Base-by-base conservation (phyloP, 2,113 vertebrate genomes). In the Acrocephalus kingi region DNA sequence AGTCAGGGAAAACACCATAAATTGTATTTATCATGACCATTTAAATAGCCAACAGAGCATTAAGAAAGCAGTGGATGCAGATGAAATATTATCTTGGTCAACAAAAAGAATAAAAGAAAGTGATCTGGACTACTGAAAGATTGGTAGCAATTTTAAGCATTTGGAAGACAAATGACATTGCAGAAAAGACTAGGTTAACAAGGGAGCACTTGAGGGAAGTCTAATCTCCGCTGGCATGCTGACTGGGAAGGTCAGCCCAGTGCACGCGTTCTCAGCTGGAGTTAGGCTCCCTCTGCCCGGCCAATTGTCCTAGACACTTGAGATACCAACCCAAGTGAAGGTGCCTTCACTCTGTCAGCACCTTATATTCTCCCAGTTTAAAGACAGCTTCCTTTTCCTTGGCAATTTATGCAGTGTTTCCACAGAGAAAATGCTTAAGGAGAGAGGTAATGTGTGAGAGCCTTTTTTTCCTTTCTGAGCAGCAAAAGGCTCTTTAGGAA, bases 211-310 rank as follows among this genome's bases (percentile, higher is more conserved):
- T 97, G 96, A 96, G 89, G 91, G 78, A 96, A 98, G 82, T 31
- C 95, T 98, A 97, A 98, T 98, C 97, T 97, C 78, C 0, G 15
- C 67, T 98, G 98, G 98, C 98, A 97, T 87, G 97, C 84, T 95
- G 90, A 76, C 23, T 80, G 85, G 93, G 96, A 97, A 97, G 98
- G 98, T 98, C 98, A 98, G 95, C 94, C 93, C 75, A 45, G 97
- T 94, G 97, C 97, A 98, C 48, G 45, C 66, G 77, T 97, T 98
- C 98, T 56, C 98, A 97, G 98, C 97, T 98, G 98, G 98, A 97
- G 96, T 22, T 59, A 94, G 97, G 95, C 97, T 98, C 94, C 96
- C 93, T 97, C 96, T 97, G 97, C 95, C 97, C 83, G 1, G 84
- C 94, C 91, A 89, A 97, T 96, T 98, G 98, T 98, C 97, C 97